Percentiles rank a stretch among this genome's conserved stretches.
Conservation (phyloP, 1,140 invertebrate genomes). For the Drosophila paulistorum region DNA sequence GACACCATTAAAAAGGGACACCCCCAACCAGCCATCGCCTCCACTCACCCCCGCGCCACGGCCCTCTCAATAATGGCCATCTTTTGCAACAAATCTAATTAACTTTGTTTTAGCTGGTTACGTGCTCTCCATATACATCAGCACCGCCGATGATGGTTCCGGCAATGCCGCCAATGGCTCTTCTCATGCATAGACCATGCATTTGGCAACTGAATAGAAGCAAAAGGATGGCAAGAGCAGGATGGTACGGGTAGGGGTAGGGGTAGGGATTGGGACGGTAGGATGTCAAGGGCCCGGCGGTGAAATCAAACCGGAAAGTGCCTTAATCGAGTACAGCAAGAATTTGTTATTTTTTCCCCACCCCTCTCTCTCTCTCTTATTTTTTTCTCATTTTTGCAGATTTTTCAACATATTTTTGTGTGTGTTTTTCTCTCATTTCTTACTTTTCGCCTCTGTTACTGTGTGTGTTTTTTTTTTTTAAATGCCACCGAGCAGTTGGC, state of each 20-base stretch:
- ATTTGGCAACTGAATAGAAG: conserved; percentile 3
- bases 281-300: not conserved
- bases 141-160: conserved; percentile 5
- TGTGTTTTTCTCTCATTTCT: conserved; percentile 41
- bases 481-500: conserved; percentile 5
- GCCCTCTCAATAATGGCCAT: conserved; percentile 64
- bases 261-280: not conserved
- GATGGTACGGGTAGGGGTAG: not conserved
- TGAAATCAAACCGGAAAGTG: conserved; percentile 61
- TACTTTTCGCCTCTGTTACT: conserved; percentile 16
- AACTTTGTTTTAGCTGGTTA: conserved; percentile 77
- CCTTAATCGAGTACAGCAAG: conserved; percentile 73
- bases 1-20: conserved; percentile 59
- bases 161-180: conserved; percentile 51
- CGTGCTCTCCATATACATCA: conserved; percentile 59
- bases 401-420: conserved; percentile 35
- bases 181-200: conserved; percentile 50
- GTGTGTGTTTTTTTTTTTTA: conserved; percentile 9
- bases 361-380: not conserved
- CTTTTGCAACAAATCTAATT: conserved; percentile 78
- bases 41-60: not conserved
- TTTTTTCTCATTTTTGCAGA: conserved; percentile 20
- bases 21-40: not conserved
- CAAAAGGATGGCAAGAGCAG: conserved; percentile 3
- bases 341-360: conserved; percentile 29